Percentiles rank a stretch among this genome's conserved stretches.
Conservation (phyloP, 2,888 invertebrate species). For the Polydrusus pterygomalis region DNA sequence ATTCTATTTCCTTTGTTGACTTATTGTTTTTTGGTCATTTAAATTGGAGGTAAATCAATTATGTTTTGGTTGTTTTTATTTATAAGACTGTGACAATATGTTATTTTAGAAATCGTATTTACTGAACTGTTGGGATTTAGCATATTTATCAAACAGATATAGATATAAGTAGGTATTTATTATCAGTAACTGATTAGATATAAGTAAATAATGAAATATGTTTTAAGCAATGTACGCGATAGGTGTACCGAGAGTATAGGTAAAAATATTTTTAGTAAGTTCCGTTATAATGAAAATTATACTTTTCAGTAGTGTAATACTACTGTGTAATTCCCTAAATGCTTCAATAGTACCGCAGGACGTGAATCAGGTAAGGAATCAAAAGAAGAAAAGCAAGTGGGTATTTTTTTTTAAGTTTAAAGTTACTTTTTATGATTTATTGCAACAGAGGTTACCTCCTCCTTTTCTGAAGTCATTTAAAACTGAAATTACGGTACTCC, state of each 20-base stretch:
- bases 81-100: background rate
- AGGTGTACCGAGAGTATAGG: background rate
- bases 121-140: too few species aligned
- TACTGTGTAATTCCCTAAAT: background rate
- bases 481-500: too few species aligned
- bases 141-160: background rate
- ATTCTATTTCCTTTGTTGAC: background rate
- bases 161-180: background rate
- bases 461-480: too few species aligned
- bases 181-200: slow-evolving; percentile 18
- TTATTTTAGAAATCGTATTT: background rate
- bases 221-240: background rate
- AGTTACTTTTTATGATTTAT: too few species aligned
- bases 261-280: background rate
- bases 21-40: background rate
- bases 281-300: background rate
- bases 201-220: background rate
- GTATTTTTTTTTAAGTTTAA: too few species aligned
- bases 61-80: background rate
- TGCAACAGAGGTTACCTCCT: too few species aligned
- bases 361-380: background rate
- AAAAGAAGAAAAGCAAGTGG: too few species aligned
- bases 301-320: background rate
- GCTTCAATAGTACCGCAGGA: background rate
- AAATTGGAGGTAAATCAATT: background rate